These are phyloP conservation scores for Callithrix jacchus DNA, from an alignment of 2,113 vertebrate species.

Conservation along the genomic window DNA sequence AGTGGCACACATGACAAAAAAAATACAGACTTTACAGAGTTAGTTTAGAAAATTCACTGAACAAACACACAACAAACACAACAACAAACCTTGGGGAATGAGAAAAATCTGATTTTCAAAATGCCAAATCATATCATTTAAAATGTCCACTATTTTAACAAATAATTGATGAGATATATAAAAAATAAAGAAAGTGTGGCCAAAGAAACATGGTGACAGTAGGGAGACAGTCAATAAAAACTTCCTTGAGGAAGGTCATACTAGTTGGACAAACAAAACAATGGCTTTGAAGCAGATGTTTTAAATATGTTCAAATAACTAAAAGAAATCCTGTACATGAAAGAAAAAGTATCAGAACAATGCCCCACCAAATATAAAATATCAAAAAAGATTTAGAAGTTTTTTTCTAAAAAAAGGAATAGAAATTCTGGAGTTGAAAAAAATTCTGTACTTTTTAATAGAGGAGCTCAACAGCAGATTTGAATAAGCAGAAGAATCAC, in stretches of 20 bases:
- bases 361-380: background rate
- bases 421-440: background rate
- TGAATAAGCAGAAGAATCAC: background rate
- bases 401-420: background rate
- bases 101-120: background rate
- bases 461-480: background rate
- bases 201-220: background rate
- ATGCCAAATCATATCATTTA: background rate
- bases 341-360: background rate
- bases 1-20: background rate
- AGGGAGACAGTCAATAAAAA: background rate
- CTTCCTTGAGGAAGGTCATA: background rate
- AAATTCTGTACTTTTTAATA: too few species aligned
- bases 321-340: background rate
- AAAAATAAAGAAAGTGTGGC: background rate
- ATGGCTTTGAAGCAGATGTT: background rate
- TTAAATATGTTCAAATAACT: background rate
- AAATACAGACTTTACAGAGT: background rate
- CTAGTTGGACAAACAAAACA: background rate
- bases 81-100: background rate
- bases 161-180: background rate
- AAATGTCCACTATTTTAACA: background rate
- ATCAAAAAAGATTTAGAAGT: background rate
- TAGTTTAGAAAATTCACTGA: background rate
- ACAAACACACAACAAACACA: background rate